Base-by-base conservation (phyloP, 2,113 vertebrate species). In the Probosciger aterrimus region DNA sequence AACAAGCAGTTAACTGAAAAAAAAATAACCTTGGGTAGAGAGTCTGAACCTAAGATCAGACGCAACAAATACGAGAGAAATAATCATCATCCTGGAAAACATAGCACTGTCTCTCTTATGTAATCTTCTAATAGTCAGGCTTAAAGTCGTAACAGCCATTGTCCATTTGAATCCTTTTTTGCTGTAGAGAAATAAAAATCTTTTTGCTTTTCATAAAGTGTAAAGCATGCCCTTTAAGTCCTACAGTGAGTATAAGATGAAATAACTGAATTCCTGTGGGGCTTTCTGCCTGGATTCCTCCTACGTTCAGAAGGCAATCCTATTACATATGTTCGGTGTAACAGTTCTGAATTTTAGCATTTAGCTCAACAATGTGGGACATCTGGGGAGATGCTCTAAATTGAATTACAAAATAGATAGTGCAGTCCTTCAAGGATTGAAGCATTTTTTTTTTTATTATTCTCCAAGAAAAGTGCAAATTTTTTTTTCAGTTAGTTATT, bases 41-140 rank as follows among this genome's bases (percentile, higher is more conserved):
- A 59, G 59, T 87, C 70, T 94, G 86, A 97, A 78, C 14, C 46
- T 62, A 97, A 95, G 94, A 97, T 93, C 71, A 80, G 90, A 82
- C 67, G 94, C 71, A 93, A 95, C 85, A 96, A 94, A 70, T 33
- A 70, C 1, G 35, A 77, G 62, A 78, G 68, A 89, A 95, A 95
- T 90, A 86, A 49, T 64, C 33, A 85, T 64, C 24, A 24, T 62
- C 35, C 39, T 87, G 65, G 31, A 59, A 94, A 95, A 93, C 67
- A 50, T 27, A 96, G 78, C 67, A 50, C 25, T 74, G 20, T 31
- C 35, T 35, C 68, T 94, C 28, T 37, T 4, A 47, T 68, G 30
- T 49, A 44, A 20, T n/a, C 65, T 92, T 82, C 62, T 57, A 77
- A 63, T 22, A 70, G 41, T 86, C 74, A 92, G 50, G 63, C 31